Base-by-base conservation (phyloP, 2,888 invertebrate genomes). In the Drosophila anomelani region DNA sequence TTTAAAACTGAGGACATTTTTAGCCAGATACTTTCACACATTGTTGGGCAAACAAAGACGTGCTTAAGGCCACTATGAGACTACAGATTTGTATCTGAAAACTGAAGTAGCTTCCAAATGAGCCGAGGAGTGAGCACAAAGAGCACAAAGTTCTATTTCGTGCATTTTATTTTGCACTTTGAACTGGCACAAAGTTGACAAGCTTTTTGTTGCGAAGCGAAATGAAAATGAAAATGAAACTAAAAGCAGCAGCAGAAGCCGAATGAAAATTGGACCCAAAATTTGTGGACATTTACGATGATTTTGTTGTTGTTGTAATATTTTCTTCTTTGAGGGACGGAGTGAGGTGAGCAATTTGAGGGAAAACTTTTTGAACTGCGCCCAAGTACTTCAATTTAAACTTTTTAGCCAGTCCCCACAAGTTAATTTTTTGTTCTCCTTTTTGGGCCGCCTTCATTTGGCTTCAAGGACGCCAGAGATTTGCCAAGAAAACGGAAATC, bases 331-430 rank as follows among this genome's bases (percentile, higher is more conserved):
- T 13, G 39, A 34, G 15, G 47, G 13, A 49, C 26, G 13, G 51
- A 49, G 58, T 26, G 32, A 36, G 41, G 43, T 70, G 38, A 70
- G 43, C 58, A 49, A 69, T 57, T 69, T 70, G 69, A 32, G 46
- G 43, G 38, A 54, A 70, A 58, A 81, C 80, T 76, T 82, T 81
- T 66, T 53, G 36, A 53, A 63, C 73, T 69, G 58, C 46, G 43
- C 44, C 63, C 41, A 51, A 77, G 78, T 66, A 76, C 80, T 87
- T 82, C 75, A 87, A 87, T 83, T 85, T 87, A 87, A 87, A 83
- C 85, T 85, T 76, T 75, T 62, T 55, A 49, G 69, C 47, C 73
- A 73, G 66, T 53, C 34, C 51, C 67, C 66, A 54, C 67, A 66
- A 67, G 67, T 67, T 64, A 53, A 74, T 73, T 73, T 73, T 66